These are phyloP conservation scores for Myotis yumanensis DNA, from an alignment of 2,113 vertebrate species.

Conservation along the genomic window DNA sequence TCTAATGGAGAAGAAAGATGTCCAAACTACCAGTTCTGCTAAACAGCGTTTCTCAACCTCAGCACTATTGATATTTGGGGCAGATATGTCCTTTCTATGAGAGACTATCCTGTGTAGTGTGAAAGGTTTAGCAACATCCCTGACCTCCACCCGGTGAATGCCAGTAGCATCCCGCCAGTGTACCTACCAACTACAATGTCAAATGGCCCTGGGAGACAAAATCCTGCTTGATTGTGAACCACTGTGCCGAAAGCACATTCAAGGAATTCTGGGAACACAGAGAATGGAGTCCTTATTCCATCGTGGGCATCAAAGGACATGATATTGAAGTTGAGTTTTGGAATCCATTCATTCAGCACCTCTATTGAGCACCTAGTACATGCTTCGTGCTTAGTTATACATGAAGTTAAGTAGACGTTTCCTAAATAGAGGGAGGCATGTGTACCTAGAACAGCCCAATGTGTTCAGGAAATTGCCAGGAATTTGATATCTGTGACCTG, in stretches of 20 bases:
- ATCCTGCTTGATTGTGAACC: neutral
- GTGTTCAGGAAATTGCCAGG: neutral
- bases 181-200: neutral
- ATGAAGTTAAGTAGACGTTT: neutral
- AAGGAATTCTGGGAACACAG: neutral
- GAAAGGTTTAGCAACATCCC: neutral
- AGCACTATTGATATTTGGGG: neutral
- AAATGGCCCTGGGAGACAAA: neutral
- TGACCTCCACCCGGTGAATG: neutral
- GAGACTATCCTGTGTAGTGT: neutral
- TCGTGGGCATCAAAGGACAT: neutral
- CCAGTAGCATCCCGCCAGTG: neutral
- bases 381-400: neutral
- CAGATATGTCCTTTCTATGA: neutral
- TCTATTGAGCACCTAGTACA: neutral
- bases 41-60: neutral
- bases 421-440: no score
- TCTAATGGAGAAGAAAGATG: neutral
- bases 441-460: neutral
- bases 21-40: slow-evolving; percentile 6
- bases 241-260: neutral
- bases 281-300: neutral
- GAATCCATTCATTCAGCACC: neutral
- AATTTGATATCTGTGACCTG: neutral
- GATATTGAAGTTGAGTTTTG: neutral